Conservation (phyloP, 2,113 vertebrate genomes). For the Sterrhoptilus dennistouni region DNA sequence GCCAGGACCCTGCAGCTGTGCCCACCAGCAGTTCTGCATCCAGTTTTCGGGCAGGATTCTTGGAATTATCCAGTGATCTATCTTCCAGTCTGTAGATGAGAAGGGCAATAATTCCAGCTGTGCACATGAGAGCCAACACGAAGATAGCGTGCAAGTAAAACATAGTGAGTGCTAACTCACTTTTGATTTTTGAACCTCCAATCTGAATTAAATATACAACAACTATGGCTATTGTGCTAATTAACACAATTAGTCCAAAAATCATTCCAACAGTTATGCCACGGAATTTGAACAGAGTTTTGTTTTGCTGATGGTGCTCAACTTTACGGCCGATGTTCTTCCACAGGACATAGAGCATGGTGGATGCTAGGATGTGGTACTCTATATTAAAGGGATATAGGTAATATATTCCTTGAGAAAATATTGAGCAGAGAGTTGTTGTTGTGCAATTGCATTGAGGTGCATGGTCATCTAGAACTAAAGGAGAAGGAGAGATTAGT, state of each 20-base stretch:
- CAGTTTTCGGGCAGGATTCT: slow-evolving; percentile 88
- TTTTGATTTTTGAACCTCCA: slow-evolving; percentile 78
- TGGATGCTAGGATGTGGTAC: slow-evolving; percentile 96
- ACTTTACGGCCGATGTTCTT: slow-evolving; percentile 91
- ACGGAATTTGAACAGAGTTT: slow-evolving; percentile 66
- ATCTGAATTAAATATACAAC: slow-evolving; percentile 89
- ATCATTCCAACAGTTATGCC: slow-evolving; percentile 80
- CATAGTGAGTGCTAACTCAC: slow-evolving; percentile 84
- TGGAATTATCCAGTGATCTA: slow-evolving; percentile 79
- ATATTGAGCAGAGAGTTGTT: slow-evolving; percentile 81
- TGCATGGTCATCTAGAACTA: slow-evolving; percentile 77
- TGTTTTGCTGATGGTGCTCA: slow-evolving; percentile 74
- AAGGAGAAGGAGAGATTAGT: not conserved
- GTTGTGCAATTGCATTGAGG: slow-evolving; percentile 89
- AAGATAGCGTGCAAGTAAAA: slow-evolving; percentile 87
- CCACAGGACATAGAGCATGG: slow-evolving; percentile 93
- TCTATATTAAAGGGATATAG: slow-evolving; percentile 96
- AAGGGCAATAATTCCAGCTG: slow-evolving; percentile 77
- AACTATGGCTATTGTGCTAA: slow-evolving; percentile 86
- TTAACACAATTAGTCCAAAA: slow-evolving; percentile 83
- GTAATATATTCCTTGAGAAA: slow-evolving; percentile 89
- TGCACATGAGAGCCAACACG: slow-evolving; percentile 86
- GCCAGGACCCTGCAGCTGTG: slow-evolving; percentile 90
- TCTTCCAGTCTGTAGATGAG: slow-evolving; percentile 84
- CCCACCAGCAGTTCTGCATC: slow-evolving; percentile 88